Conservation (phyloP, 2,797 vertebrate genomes). For the Parauchenoglanis ngamensis region DNA sequence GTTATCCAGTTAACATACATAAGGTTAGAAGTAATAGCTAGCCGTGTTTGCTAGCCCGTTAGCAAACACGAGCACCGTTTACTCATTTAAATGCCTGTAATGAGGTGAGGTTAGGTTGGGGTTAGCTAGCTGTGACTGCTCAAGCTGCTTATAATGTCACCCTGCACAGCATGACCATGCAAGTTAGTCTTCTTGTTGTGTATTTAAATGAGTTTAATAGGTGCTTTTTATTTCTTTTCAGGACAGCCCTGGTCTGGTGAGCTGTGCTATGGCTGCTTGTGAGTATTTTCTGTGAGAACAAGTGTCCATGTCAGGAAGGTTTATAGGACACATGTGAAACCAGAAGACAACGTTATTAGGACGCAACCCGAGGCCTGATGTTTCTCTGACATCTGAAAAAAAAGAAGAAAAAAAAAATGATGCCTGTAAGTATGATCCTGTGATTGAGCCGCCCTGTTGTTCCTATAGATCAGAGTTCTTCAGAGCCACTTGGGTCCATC, state of each 20-base stretch:
- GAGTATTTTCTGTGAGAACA: neutral
- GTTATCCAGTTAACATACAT: neutral
- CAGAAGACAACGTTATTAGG: neutral
- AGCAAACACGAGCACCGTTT: neutral
- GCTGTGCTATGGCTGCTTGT: slow-evolving; percentile 5
- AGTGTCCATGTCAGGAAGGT: slow-evolving; percentile 12
- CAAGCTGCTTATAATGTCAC: neutral
- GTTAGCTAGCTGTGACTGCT: neutral
- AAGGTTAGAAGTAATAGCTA: neutral
- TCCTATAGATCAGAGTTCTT: neutral
- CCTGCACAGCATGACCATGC: neutral
- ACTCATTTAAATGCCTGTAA: neutral
- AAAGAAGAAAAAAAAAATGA: slow-evolving; percentile 44
- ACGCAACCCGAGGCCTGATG: slow-evolving; percentile 54
- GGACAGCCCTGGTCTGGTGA: neutral
- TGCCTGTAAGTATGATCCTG: slow-evolving; percentile 60
- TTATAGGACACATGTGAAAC: slow-evolving; percentile 8
- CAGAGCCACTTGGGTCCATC: neutral
- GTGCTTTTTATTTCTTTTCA: neutral
- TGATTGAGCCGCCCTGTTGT: neutral
- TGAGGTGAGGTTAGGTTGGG: neutral
- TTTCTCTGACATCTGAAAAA: slow-evolving; percentile 55
- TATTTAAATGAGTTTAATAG: neutral
- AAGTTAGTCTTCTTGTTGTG: neutral
- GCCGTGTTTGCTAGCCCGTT: slow-evolving; percentile 1